phyloP scores from a whole-genome alignment of 1,140 invertebrate species.

The Macrostomum lignano region DNA sequence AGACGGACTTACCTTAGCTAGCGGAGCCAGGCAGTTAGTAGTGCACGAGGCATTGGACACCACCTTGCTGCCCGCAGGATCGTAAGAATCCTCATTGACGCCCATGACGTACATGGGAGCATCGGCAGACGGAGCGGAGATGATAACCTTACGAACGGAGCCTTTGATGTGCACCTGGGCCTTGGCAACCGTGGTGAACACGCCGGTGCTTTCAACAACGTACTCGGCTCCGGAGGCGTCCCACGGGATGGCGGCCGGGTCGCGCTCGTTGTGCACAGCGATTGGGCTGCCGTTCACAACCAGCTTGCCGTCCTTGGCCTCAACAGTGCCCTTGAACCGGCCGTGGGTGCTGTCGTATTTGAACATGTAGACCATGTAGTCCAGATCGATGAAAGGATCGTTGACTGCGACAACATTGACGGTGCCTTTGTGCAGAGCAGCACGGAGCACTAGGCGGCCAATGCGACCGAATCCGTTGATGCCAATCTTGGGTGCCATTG shows the following conservation, averaged over 20 bases:
- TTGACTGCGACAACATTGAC: constrained; percentile 60
- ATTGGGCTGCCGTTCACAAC: constrained; percentile 44
- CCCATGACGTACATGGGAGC: constrained; percentile 93
- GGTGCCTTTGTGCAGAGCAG: constrained; percentile 39
- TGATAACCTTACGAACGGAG: constrained; percentile 70
- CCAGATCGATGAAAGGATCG: constrained; percentile 67
- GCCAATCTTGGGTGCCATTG: constrained; percentile 35
- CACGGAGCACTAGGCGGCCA: constrained; percentile 62
- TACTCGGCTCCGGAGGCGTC: constrained; percentile 54
- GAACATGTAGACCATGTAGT: constrained; percentile 91
- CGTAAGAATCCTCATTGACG: constrained; percentile 46
- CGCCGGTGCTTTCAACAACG: constrained; percentile 84
- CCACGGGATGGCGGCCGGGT: constrained; percentile 67
- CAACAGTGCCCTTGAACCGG: constrained; percentile 43
- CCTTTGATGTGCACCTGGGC: constrained; percentile 46
- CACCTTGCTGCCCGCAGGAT: constrained; percentile 26
- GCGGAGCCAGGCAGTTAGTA: constrained; percentile 87
- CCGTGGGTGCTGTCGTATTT: constrained; percentile 93
- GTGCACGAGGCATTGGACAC: constrained; percentile 69
- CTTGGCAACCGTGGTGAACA: constrained; percentile 75
- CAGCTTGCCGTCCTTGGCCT: constrained; percentile 40
- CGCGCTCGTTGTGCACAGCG: constrained; percentile 12
- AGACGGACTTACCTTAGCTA: constrained; percentile 97
- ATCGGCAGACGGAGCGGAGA: constrained; percentile 84
- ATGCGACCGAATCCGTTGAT: constrained; percentile 88